Evolutionary conservation across 2,888 invertebrate species (phyloP), one percentile per base, ranked within the genome.

Genomic region (Corythucha ciliata): DNA sequence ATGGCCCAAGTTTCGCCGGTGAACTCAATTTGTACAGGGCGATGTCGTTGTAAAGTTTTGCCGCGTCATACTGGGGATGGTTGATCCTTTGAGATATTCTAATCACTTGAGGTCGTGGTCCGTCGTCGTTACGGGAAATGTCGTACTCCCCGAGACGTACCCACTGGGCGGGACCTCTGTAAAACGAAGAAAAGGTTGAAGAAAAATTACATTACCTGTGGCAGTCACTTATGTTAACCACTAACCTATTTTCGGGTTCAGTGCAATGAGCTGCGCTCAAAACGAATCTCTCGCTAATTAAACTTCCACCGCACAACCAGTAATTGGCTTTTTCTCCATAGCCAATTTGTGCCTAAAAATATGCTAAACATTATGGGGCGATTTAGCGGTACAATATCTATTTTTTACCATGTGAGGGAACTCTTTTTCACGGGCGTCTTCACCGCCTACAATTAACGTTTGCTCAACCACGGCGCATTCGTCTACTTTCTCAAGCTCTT

Each of bases 211-310:
- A 26, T 26, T 22, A 21, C 25, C 4, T 45, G 21, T 5, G 12
- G 22, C 6, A 21, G 3, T 10, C 37, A 44, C 37, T n/a, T 47
- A 47, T 47, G 8, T 44, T 14, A 44, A 47, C 14, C 6, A 50
- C 40, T 25, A 24, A 54, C 48, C 48, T 49, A 24, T 29, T 25
- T 5, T 41, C 42, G 21, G 57, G 39, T n/a, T 36, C 36, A 4
- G 58, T 55, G 58, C 74, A 74, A 58, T 74, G 73, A n/a, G 73
- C 73, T 20, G 74, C 73, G 4, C 72, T 72, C 4, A 74, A 62
- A 8, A 74, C 64, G 64, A 69, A 71, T 16, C 65, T 62, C 7
- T 67, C 64, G 45, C 67, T 68, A 27, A 74, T 66, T 12, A 74
- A 60, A 3, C 70, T 67, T 0, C 72, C 73, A 6, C 72, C 73